Percentiles rank a stretch among this genome's conserved stretches.
Evolutionary conservation across 2,888 invertebrate genomes (phyloP).

Genomic region (Mantis religiosa): DNA sequence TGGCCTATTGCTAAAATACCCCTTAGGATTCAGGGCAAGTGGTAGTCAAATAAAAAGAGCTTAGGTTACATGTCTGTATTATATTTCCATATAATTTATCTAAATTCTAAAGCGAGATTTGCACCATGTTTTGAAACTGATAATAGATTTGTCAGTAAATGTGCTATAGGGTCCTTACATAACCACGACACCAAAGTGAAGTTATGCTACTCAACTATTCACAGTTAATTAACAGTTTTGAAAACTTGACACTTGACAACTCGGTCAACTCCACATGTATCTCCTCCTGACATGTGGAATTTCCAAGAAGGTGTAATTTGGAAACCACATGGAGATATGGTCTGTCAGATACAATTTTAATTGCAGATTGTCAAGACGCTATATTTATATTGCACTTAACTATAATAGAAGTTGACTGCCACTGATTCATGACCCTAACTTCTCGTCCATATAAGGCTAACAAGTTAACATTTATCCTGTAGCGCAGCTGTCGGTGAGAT

Average conservation of each 20-base stretch:
- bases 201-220: too few relatives aligned
- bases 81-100: too few relatives aligned
- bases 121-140: too few relatives aligned
- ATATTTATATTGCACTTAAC: not conserved
- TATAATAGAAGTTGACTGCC: not conserved
- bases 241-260: not conserved
- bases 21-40: too few relatives aligned
- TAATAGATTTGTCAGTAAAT: not conserved
- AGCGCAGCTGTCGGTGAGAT: too few relatives aligned
- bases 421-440: too few relatives aligned
- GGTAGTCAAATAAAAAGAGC: too few relatives aligned
- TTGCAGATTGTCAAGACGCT: not conserved
- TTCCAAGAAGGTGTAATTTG: not conserved
- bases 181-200: not conserved
- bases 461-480: too few relatives aligned
- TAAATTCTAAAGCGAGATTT: too few relatives aligned
- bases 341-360: not conserved
- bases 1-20: too few relatives aligned
- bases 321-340: not conserved
- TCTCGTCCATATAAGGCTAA: not conserved
- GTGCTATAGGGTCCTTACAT: not conserved
- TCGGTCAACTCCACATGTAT: not conserved
- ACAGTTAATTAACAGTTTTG: not conserved
- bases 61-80: too few relatives aligned
- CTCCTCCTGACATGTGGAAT: not conserved